Percentiles rank a stretch among this genome's conserved stretches.
Evolutionary conservation across 2,888 invertebrate genomes (phyloP).

Genomic region (Pemphredon lugubris): DNA sequence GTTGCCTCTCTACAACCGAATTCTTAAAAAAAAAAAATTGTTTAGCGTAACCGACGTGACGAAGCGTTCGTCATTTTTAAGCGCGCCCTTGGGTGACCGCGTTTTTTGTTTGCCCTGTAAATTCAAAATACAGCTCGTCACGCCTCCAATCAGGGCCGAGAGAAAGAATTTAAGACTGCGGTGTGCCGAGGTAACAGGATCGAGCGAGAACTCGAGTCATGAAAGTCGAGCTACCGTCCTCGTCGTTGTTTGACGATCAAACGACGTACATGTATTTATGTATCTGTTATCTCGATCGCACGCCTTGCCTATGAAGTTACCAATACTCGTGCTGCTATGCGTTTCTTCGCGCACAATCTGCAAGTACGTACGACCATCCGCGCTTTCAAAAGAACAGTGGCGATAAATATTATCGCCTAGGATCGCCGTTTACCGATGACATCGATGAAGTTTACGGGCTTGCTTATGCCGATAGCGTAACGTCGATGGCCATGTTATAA

Average conservation of each 20-base stretch:
- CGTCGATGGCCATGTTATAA: too few relatives aligned
- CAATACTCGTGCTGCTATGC: neutral
- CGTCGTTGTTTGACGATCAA: too few relatives aligned
- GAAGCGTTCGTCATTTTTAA: neutral
- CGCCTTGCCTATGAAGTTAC: conserved; percentile 19
- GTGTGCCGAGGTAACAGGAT: conserved; percentile 11
- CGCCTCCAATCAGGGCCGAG: conserved; percentile 12
- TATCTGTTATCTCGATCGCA: conserved; percentile 11
- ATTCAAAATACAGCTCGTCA: neutral
- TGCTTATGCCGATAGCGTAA: too few relatives aligned
- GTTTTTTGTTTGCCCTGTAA: neutral
- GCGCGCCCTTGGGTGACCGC: neutral
- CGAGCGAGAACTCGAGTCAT: neutral
- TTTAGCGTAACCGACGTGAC: neutral
- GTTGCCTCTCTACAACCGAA: neutral
- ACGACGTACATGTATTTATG: conserved; percentile 1
- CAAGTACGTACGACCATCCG: neutral
- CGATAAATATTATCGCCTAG: neutral
- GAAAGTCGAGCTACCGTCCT: neutral
- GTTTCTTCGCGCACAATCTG: neutral
- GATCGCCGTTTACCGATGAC: too few relatives aligned
- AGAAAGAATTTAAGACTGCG: conserved; percentile 25
- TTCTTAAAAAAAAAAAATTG: neutral
- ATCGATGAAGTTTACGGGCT: too few relatives aligned
- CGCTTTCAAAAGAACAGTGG: neutral